Evolutionary conservation across 2,797 vertebrate genomes (phyloP), one percentile per base, ranked within the genome.

Genomic region (Euphonia xanthogaster): DNA sequence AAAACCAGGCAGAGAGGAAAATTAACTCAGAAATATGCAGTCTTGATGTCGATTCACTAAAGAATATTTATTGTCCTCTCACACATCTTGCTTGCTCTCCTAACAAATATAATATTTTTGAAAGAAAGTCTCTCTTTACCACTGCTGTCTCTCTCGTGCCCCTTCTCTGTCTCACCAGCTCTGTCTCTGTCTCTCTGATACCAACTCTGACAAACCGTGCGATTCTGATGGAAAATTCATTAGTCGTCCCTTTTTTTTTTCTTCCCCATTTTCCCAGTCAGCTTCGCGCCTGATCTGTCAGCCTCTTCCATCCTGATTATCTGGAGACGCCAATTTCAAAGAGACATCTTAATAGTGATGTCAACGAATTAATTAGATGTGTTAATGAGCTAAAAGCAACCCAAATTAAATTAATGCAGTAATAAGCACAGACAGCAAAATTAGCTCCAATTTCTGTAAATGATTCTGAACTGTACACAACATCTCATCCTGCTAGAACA

Each of bases 301-400:
- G 99, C 98, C 99, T 99, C 98, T 95, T 99, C 99, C 98, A 98
- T 99, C 99, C 99, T 99, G 99, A 99, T 99, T 99, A 99, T 99
- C 99, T 99, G 98, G 99, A 99, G 99, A 99, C 98, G 98, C 98
- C 99, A 99, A 99, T 99, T 99, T 99, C 99, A 99, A 99, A 99
- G 99, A 99, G 99, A 99, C 99, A 99, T 99, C 99, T 99, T 99
- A 99, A 99, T 99, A 99, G 99, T 99, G 99, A 99, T 99, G 99
- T 99, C 99, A 99, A 99, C 99, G 99, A 99, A 99, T 99, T 99
- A 99, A 99, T 99, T 99, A 99, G 99, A 99, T 99, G 99, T 99
- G 99, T 99, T 99, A 99, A 99, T 99, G 99, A 99, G 99, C 99
- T 99, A 99, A 99, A 99, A 99, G 99, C 99, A 99, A 99, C 99